A percentile compares a stretch with the other conserved stretches of the same genome.
Conservation (phyloP, 1,140 invertebrate species). For the Megalopta genalis region DNA sequence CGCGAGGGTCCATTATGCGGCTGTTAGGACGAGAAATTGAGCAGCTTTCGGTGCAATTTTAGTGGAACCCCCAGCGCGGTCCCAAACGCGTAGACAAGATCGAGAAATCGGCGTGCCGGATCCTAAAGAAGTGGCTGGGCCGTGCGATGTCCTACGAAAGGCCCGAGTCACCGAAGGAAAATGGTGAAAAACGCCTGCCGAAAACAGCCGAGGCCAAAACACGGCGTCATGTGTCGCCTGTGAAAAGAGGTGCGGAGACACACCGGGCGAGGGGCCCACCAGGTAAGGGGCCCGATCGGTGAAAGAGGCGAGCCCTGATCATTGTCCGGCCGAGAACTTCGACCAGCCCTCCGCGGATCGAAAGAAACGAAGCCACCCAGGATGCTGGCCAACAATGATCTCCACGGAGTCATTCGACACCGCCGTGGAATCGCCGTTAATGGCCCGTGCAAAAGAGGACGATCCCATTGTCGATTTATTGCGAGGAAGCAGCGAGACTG, state of each 20-base stretch:
- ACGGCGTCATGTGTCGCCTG: constrained; percentile 26
- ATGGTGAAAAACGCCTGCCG: background rate
- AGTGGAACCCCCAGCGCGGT: constrained; percentile 45
- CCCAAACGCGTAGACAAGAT: constrained; percentile 31
- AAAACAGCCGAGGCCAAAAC: constrained; percentile 24
- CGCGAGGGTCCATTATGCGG: constrained; percentile 52
- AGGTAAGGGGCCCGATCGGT: constrained; percentile 24
- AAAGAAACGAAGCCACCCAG: constrained; percentile 49
- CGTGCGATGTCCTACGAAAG: constrained; percentile 11
- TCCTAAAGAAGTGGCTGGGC: constrained; percentile 32
- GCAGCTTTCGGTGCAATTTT: constrained; percentile 52
- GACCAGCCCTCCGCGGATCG: constrained; percentile 18
- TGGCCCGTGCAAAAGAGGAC: constrained; percentile 31
- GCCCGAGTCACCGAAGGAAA: background rate
- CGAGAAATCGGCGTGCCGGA: background rate
- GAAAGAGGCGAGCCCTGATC: constrained; percentile 1
- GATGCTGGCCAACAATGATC: constrained; percentile 54
- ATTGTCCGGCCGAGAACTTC: constrained; percentile 45
- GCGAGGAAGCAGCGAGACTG: constrained; percentile 2
- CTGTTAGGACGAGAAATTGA: constrained; percentile 61
- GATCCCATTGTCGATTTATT: constrained; percentile 39
- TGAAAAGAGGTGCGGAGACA: constrained; percentile 37
- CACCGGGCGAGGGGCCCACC: background rate
- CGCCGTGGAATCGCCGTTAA: constrained; percentile 38
- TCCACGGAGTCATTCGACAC: constrained; percentile 39